These are phyloP conservation scores for Scolopax rusticola DNA, from an alignment of 2,797 vertebrate species.

Conservation along the genomic window DNA sequence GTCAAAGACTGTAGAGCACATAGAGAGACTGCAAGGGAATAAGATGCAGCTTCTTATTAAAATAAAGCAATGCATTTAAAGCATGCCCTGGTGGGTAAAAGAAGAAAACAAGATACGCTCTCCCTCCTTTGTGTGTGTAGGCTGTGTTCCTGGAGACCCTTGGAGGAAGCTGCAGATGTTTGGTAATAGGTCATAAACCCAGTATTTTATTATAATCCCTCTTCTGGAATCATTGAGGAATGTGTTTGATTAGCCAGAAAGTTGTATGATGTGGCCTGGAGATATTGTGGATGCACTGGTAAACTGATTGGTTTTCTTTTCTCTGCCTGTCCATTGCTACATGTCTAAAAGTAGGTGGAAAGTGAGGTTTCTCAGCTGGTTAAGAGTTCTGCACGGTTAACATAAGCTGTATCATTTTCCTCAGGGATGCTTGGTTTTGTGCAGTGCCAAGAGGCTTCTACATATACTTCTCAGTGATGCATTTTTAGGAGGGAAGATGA, in stretches of 20 bases:
- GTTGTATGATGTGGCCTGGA: neutral
- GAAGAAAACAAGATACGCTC: neutral
- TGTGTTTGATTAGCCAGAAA: neutral
- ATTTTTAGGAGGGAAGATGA: neutral
- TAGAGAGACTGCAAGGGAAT: neutral
- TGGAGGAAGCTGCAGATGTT: neutral
- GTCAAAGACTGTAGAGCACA: neutral
- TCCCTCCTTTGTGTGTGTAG: neutral
- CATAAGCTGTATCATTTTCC: neutral
- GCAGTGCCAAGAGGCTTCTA: neutral
- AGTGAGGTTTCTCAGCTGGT: neutral
- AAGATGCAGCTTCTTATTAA: neutral
- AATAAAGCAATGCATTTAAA: neutral
- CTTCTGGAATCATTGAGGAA: neutral
- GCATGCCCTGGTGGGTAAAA: neutral
- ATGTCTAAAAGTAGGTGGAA: neutral
- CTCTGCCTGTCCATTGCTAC: neutral
- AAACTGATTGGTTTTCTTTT: neutral
- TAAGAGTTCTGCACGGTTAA: neutral
- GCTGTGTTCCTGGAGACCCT: neutral
- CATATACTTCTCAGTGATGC: neutral
- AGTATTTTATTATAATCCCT: neutral
- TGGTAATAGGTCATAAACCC: neutral
- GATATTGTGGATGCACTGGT: neutral
- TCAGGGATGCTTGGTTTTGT: neutral